phyloP scores from a whole-genome alignment of 2,113 vertebrate species.

The Corvus cornix region DNA sequence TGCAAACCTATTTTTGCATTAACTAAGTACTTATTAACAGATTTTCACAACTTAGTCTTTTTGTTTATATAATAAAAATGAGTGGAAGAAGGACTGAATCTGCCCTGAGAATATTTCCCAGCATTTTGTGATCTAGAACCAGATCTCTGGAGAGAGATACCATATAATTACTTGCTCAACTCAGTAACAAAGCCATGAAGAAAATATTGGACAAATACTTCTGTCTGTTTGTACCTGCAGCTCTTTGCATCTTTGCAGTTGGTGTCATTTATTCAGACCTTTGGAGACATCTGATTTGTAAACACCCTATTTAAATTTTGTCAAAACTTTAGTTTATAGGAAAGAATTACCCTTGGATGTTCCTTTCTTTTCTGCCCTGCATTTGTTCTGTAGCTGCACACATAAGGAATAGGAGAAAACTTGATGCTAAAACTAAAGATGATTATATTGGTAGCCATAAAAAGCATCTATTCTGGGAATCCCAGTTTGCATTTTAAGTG shows the following conservation, averaged over 20 bases:
- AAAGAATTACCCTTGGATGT: background rate
- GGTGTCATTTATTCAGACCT: background rate
- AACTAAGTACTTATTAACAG: background rate
- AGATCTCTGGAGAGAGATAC: background rate
- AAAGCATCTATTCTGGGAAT: background rate
- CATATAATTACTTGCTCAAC: background rate
- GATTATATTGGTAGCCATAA: background rate
- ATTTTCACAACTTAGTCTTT: background rate
- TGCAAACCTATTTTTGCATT: background rate
- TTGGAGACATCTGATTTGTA: background rate
- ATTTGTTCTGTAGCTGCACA: background rate
- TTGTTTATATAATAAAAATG: background rate
- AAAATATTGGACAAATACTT: background rate
- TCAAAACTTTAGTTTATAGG: background rate
- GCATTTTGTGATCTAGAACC: background rate
- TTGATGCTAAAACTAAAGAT: background rate
- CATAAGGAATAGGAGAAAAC: background rate
- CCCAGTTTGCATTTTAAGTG: background rate
- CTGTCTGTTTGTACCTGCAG: background rate
- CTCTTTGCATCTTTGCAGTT: background rate
- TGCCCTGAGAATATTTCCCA: background rate
- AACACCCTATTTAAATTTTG: background rate
- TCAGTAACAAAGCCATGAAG: background rate
- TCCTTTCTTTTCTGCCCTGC: rapidly evolving
- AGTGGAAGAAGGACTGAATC: background rate